Evolutionary conservation across 2,888 invertebrate genomes (phyloP).

Genomic region (Lucinisca nassula): DNA sequence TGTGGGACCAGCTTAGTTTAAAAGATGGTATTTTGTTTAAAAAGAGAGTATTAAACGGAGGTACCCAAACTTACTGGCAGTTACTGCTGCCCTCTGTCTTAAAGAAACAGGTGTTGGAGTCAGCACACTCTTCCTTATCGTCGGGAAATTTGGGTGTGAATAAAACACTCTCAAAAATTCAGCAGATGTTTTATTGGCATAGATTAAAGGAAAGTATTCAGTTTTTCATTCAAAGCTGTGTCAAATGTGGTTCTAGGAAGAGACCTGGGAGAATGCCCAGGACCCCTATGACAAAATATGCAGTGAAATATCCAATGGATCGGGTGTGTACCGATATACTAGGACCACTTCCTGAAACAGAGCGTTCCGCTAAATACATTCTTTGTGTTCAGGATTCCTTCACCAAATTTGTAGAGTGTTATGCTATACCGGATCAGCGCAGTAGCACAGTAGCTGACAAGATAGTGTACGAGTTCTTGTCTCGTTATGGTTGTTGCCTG

Average conservation of each 20-base stretch:
- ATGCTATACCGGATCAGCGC: too few species aligned
- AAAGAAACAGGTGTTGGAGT: not conserved
- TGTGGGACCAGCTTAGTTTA: constrained; percentile 21
- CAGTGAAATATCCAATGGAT: constrained; percentile 61
- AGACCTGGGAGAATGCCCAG: constrained; percentile 22
- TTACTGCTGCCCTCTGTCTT: not conserved
- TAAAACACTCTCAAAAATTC: constrained; percentile 22
- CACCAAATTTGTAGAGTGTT: too few species aligned
- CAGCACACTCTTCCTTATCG: not conserved
- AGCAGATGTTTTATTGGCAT: constrained; percentile 27
- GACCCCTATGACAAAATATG: constrained; percentile 16
- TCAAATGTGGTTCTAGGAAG: constrained; percentile 25
- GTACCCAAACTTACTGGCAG: not conserved
- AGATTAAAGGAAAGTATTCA: constrained; percentile 13
- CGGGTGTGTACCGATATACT: constrained; percentile 59
- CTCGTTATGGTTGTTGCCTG: too few species aligned
- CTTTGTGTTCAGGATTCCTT: too few species aligned
- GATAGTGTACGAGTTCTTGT: too few species aligned
- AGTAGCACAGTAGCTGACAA: too few species aligned
- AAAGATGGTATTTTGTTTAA: constrained; percentile 25
- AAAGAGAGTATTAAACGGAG: not conserved
- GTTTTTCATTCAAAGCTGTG: constrained; percentile 18
- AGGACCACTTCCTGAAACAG: constrained; percentile 56
- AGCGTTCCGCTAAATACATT: too few species aligned
- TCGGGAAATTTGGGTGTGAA: constrained; percentile 28